These are phyloP conservation scores for Otolemur crassicaudatus DNA, from an alignment of 2,797 vertebrate genomes.

Conservation along the genomic window DNA sequence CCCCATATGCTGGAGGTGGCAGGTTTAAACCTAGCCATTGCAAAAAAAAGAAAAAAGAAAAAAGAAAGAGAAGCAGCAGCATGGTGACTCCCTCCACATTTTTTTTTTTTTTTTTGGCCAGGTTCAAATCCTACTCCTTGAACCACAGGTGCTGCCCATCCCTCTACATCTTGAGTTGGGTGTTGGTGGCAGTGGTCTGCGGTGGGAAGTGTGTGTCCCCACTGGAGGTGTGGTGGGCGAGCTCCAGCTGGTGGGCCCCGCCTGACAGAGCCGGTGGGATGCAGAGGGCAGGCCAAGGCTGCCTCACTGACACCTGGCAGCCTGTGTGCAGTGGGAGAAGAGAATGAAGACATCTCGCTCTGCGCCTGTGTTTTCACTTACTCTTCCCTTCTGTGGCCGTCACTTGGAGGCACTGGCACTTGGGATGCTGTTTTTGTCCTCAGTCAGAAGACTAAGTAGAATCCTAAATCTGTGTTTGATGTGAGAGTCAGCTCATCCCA, in stretches of 20 bases:
- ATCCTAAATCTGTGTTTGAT: background rate
- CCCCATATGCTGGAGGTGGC: no score
- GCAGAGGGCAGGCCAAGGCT: rapidly evolving
- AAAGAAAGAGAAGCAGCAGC: background rate
- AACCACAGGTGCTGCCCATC: no score
- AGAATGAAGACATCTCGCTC: background rate
- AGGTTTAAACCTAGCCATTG: no score
- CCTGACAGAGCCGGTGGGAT: no score
- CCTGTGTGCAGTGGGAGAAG: background rate
- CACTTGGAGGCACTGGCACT: background rate
- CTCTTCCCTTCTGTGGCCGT: background rate
- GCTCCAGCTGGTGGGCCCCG: background rate
- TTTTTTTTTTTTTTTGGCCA: no score
- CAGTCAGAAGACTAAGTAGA: background rate
- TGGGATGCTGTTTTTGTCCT: background rate
- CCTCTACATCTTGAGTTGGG: rapidly evolving
- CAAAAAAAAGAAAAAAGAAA: no score
- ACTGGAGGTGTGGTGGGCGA: background rate
- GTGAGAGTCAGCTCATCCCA: background rate
- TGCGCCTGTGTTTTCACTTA: background rate
- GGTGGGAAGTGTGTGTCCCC: background rate
- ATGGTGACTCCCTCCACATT: background rate
- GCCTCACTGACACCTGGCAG: background rate
- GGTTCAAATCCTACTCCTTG: no score
- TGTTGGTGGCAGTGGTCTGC: rapidly evolving